These are phyloP conservation scores for Bimastos eiseni DNA, from an alignment of 2,888 invertebrate species.

Conservation along the genomic window DNA sequence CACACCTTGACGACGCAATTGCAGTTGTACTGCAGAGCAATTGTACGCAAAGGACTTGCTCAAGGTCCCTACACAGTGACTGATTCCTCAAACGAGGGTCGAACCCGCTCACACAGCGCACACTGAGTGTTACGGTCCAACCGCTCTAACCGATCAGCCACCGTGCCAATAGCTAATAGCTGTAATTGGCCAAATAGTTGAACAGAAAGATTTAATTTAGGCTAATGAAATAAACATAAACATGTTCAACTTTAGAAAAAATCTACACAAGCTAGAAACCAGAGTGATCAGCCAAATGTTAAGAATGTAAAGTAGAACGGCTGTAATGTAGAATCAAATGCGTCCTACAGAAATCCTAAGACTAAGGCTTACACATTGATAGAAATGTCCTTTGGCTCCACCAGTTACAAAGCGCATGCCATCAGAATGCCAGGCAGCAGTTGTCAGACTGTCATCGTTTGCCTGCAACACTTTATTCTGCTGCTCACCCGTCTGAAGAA, in stretches of 20 bases:
- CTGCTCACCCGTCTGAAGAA: constrained; percentile 65
- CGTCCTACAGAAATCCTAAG: background rate
- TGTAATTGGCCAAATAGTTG: too few species aligned
- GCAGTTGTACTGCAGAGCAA: too few species aligned
- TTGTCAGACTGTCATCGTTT: constrained; percentile 90
- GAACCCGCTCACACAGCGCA: too few species aligned
- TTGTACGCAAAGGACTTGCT: too few species aligned
- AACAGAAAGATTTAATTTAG: background rate
- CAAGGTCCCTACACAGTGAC: too few species aligned
- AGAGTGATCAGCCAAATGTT: background rate
- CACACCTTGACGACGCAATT: too few species aligned
- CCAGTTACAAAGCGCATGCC: constrained; percentile 91
- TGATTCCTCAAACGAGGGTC: too few species aligned
- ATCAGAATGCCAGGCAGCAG: constrained; percentile 88
- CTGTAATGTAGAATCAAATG: background rate
- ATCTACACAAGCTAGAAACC: background rate
- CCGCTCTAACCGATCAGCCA: too few species aligned
- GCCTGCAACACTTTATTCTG: constrained; percentile 86
- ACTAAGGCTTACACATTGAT: constrained; percentile 70
- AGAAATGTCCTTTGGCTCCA: constrained; percentile 93
- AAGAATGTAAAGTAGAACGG: background rate
- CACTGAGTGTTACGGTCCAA: too few species aligned
- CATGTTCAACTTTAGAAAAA: background rate
- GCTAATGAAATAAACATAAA: background rate
- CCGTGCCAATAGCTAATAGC: background rate